Percentiles rank a stretch among this genome's conserved stretches.
These are phyloP conservation scores for Epinephelus moara DNA, from an alignment of 2,113 vertebrate genomes.

Conservation along the genomic window DNA sequence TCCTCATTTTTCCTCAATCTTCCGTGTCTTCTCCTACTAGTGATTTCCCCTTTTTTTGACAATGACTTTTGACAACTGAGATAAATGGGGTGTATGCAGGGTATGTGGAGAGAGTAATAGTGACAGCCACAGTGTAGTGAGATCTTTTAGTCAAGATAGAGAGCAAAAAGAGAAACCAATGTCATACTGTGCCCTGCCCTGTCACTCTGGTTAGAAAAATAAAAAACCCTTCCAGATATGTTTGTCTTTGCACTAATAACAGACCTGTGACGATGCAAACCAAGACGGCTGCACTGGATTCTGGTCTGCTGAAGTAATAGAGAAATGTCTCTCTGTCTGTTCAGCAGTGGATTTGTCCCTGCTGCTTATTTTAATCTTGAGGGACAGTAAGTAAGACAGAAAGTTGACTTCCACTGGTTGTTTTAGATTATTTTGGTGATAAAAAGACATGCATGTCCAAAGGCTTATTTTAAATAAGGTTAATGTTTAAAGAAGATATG, in stretches of 20 bases:
- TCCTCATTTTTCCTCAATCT: slow-evolving; percentile 13
- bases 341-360: background rate
- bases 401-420: background rate
- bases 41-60: slow-evolving; percentile 1
- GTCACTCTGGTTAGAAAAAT: slow-evolving; percentile 20
- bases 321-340: background rate
- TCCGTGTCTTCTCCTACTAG: slow-evolving; percentile 5
- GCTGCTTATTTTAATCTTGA: background rate
- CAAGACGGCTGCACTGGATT: background rate
- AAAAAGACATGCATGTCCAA: background rate
- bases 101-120: background rate
- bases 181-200: slow-evolving; percentile 14
- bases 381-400: background rate
- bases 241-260: slow-evolving; percentile 46
- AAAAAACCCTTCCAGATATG: slow-evolving; percentile 5
- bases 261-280: slow-evolving; percentile 27
- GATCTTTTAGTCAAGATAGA: slow-evolving; percentile 14
- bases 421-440: slow-evolving; percentile 8
- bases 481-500: slow-evolving; percentile 21
- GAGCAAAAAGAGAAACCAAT: background rate
- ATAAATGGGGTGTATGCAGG: background rate
- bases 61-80: slow-evolving; percentile 26
- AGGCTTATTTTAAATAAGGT: slow-evolving; percentile 10
- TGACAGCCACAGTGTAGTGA: slow-evolving; percentile 9
- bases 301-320: background rate